These are phyloP conservation scores for Psophia crepitans DNA, from an alignment of 2,113 vertebrate genomes.

Conservation along the genomic window DNA sequence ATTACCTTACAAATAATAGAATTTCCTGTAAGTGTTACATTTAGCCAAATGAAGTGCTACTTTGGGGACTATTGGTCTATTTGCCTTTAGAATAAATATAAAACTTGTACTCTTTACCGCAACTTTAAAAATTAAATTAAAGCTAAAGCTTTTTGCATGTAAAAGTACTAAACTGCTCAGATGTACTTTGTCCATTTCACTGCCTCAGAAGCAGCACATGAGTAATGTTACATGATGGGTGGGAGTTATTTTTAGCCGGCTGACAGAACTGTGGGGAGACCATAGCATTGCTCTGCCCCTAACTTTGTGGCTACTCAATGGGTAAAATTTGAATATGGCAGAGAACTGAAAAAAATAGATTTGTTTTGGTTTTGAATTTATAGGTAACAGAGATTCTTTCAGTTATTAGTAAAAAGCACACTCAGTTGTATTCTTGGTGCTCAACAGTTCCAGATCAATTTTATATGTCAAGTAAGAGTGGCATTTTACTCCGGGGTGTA, in stretches of 20 bases:
- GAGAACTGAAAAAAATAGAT: not conserved
- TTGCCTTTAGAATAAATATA: not conserved
- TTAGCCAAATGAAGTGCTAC: conserved; percentile 6
- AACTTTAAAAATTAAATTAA: not conserved
- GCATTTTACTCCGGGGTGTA: not conserved
- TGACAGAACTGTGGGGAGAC: not conserved
- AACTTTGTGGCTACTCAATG: not conserved
- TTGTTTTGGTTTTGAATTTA: not conserved
- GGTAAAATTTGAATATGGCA: not conserved
- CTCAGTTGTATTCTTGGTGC: not conserved
- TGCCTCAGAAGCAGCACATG: not conserved
- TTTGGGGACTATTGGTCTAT: not conserved
- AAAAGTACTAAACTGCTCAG: not conserved
- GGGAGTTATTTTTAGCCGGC: conserved; percentile 33
- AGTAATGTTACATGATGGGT: accelerated
- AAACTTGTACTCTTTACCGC: not conserved
- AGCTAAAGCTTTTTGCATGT: not conserved
- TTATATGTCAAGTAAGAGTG: not conserved
- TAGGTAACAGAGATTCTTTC: not conserved
- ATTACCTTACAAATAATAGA: conserved; percentile 12
- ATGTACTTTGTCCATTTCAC: not conserved
- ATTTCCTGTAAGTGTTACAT: conserved; percentile 37
- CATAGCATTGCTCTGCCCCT: not conserved
- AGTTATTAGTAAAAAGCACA: conserved; percentile 7
- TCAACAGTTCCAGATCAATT: not conserved